phyloP scores from a whole-genome alignment of 2,888 invertebrate genomes.

The Cheilosia grossa region DNA sequence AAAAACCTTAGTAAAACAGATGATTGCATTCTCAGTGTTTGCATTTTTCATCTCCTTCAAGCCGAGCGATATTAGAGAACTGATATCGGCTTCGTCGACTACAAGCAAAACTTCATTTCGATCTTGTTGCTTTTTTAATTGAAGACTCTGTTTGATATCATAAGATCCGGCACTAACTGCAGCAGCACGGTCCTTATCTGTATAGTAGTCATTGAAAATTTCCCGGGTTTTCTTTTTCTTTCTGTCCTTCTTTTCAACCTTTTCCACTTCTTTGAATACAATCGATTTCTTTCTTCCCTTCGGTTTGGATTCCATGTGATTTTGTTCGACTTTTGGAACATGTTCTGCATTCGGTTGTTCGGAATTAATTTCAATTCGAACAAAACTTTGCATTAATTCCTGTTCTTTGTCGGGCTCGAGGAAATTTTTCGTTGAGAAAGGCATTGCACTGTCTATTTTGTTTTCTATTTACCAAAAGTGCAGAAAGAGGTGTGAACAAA shows the following conservation, averaged over 20 bases:
- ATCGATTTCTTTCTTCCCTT: slow-evolving; percentile 72
- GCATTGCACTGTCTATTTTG: slow-evolving; percentile 76
- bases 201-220: slow-evolving; percentile 90
- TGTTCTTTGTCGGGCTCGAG: slow-evolving; percentile 88
- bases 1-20: slow-evolving; percentile 90
- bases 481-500: not conserved
- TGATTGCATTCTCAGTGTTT: slow-evolving; percentile 88
- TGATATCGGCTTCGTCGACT: slow-evolving; percentile 91
- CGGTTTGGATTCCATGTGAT: slow-evolving; percentile 55
- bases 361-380: slow-evolving; percentile 87
- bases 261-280: slow-evolving; percentile 69
- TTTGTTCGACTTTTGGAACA: slow-evolving; percentile 56
- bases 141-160: slow-evolving; percentile 93
- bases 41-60: slow-evolving; percentile 90
- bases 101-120: slow-evolving; percentile 88
- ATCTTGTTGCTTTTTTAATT: slow-evolving; percentile 91
- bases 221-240: slow-evolving; percentile 81
- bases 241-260: slow-evolving; percentile 75
- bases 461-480: not conserved
- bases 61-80: slow-evolving; percentile 89
- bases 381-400: slow-evolving; percentile 91
- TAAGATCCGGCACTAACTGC: slow-evolving; percentile 91
- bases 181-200: slow-evolving; percentile 95
- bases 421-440: slow-evolving; percentile 85
- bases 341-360: slow-evolving; percentile 83